phyloP scores from a whole-genome alignment of 2,888 invertebrate genomes.

The Leptinotarsa haldemani region DNA sequence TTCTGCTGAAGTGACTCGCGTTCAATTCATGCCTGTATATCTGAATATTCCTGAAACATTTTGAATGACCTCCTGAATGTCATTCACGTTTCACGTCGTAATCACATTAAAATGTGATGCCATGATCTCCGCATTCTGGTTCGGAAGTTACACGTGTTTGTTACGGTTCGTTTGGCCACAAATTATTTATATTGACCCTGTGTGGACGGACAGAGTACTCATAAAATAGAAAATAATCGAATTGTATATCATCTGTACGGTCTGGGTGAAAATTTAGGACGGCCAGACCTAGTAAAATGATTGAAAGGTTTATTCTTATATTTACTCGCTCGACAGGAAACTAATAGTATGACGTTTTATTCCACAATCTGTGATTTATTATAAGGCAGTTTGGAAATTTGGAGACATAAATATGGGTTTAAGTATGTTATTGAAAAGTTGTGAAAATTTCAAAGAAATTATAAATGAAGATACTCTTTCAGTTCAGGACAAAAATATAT shows the following conservation, averaged over 20 bases:
- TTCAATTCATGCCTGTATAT: background rate
- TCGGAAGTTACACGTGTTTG: slow-evolving; percentile 17
- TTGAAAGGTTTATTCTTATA: background rate
- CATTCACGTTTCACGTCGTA: slow-evolving; percentile 10
- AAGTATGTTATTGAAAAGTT: too few relatives aligned
- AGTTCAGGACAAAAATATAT: too few relatives aligned
- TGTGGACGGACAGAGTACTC: background rate
- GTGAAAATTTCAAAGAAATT: too few relatives aligned
- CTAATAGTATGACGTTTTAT: too few relatives aligned
- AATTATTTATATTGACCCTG: slow-evolving; percentile 23
- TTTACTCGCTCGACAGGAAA: background rate
- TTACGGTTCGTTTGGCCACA: slow-evolving; percentile 15
- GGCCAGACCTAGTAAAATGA: background rate
- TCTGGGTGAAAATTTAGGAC: background rate
- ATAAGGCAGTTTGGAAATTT: too few relatives aligned
- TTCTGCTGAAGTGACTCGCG: background rate
- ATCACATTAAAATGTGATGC: slow-evolving; percentile 23
- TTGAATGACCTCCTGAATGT: background rate
- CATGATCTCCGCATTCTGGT: slow-evolving; percentile 20
- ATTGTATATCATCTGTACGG: background rate
- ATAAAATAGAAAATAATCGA: background rate
- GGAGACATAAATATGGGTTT: too few relatives aligned
- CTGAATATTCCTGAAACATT: background rate
- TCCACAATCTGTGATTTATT: too few relatives aligned
- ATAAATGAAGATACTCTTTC: too few relatives aligned